Base-by-base conservation (phyloP, 1,140 invertebrate species). In the Trichonephila clavata region DNA sequence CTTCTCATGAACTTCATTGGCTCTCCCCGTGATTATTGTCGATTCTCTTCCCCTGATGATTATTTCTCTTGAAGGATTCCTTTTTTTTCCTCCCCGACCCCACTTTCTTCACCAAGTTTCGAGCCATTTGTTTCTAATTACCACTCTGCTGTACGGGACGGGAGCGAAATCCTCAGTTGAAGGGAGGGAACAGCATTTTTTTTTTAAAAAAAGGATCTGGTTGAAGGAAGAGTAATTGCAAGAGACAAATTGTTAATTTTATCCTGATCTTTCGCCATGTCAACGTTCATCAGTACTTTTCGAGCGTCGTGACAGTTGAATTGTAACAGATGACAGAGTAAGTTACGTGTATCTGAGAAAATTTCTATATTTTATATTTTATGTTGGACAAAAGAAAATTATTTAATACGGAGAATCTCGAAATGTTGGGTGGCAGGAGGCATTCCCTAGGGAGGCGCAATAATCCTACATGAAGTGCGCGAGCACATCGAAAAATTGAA, bases 11-110 rank as follows among this genome's bases (percentile, higher is more conserved):
- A 89, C 18, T 71, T 89, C 87, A 89, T 68, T 89, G 87, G 87
- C 87, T 68, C 61, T 71, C 87, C 71, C 77, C 60, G 39, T 71
- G 87, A 89, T 89, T 89, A 89, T 89, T 77, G 87, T 50, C 39
- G 60, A 89, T 89, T 57, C 50, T 50, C 71, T 68, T 71, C 57
- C 60, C 71, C 24, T 71, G 20, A 18, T 71, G 20, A 8, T 89
- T 86, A 68, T 68, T 68, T 68, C 65, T 68, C 65, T 68, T 13
- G n/a, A 8, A 24, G 2, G 24, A 24, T 24, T 13, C 13, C n/a
- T 68, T 68, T 68, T 21, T 68, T 68, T 50, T 50, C 1, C 10
- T 7, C 7, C 21, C n/a, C 2, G 0, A 14, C 24, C 61, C n/a
- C 61, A 65, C 21, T 10, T 21, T n/a, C 21, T 8, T n/a, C 63